Conservation (phyloP, 2,113 vertebrate species). For the Burhinus oedicnemus region DNA sequence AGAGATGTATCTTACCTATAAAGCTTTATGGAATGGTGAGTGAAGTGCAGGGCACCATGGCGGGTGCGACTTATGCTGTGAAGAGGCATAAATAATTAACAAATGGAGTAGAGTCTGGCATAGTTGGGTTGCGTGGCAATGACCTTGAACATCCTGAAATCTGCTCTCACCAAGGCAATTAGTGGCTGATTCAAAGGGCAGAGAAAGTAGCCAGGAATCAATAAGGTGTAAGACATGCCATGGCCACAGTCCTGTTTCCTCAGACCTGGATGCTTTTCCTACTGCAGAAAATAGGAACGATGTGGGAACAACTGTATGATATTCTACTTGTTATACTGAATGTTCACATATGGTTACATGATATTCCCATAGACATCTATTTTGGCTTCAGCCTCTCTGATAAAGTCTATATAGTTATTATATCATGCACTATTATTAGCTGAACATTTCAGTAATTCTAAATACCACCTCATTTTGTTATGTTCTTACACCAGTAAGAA, state of each 20-base stretch:
- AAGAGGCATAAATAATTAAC: constrained; percentile 1
- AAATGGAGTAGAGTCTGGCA: neutral
- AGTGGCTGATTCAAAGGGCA: neutral
- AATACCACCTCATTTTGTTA: neutral
- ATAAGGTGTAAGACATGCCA: neutral
- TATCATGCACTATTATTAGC: neutral
- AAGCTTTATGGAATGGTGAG: neutral
- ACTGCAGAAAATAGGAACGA: neutral
- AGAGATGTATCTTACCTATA: neutral
- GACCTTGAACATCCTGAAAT: neutral
- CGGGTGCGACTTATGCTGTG: neutral
- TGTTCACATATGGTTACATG: neutral
- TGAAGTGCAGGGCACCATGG: neutral
- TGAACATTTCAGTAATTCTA: constrained; percentile 1
- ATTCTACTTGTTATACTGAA: neutral
- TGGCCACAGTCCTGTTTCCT: neutral
- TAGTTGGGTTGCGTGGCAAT: neutral
- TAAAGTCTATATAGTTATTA: neutral
- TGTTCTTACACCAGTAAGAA: neutral
- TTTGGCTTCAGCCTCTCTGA: neutral
- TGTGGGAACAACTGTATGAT: neutral
- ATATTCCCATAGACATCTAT: neutral
- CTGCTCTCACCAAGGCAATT: neutral
- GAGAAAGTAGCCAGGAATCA: neutral
- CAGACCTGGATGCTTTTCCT: neutral